These are phyloP conservation scores for Scophthalmus maximus DNA, from an alignment of 2,113 vertebrate genomes.

Conservation along the genomic window DNA sequence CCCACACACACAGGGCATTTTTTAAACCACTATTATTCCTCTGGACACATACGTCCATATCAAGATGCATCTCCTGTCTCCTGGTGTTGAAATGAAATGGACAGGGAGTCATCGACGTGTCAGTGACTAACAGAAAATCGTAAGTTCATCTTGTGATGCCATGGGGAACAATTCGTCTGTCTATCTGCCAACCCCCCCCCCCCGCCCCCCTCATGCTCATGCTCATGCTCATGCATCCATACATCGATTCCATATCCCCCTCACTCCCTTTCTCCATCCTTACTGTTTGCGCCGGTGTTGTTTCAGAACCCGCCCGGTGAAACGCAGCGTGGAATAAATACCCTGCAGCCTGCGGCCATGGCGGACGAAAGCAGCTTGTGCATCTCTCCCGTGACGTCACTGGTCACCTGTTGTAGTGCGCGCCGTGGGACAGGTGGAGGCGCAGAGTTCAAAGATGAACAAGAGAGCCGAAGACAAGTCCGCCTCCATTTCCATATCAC, in stretches of 20 bases:
- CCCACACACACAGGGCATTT: background rate
- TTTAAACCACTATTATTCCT: background rate
- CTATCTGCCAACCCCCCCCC: background rate
- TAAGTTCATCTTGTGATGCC: slow-evolving; percentile 28
- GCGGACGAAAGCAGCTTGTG: slow-evolving; percentile 35
- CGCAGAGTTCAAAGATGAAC: slow-evolving; percentile 8
- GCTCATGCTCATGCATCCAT: slow-evolving; percentile 3
- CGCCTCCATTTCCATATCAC: background rate
- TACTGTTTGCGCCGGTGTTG: slow-evolving; percentile 54
- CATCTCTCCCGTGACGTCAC: slow-evolving; percentile 4
- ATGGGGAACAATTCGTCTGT: slow-evolving; percentile 16
- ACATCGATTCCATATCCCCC: slow-evolving; percentile 3
- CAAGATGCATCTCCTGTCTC: background rate
- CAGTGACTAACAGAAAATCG: background rate
- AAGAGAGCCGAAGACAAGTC: background rate
- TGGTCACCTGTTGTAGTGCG: background rate
- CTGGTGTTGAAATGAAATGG: slow-evolving; percentile 25
- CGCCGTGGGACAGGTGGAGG: background rate
- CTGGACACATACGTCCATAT: slow-evolving; percentile 2
- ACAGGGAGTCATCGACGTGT: background rate
- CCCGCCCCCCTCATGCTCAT: background rate
- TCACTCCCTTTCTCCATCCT: slow-evolving; percentile 20
- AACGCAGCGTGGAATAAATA: slow-evolving; percentile 40
- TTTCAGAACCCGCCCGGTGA: slow-evolving; percentile 38
- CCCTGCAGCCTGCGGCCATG: slow-evolving; percentile 28